Evolutionary conservation across 1,140 invertebrate genomes (phyloP).

Genomic region (Psix sp.): DNA sequence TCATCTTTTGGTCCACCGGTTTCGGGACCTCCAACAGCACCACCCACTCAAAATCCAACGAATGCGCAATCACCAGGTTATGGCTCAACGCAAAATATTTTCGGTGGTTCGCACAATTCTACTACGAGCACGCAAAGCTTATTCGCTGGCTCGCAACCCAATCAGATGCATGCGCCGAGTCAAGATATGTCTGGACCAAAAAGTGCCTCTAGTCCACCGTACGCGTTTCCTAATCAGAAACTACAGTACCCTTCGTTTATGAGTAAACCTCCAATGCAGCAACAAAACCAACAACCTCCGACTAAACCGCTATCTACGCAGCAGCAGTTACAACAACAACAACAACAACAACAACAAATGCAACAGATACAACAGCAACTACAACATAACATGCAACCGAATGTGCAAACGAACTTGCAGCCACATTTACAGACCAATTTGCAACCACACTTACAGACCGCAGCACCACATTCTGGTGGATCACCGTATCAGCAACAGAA

Average conservation of each 20-base stretch:
- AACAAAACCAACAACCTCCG: constrained; percentile 3
- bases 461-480: neutral
- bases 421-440: constrained; percentile 10
- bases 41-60: neutral
- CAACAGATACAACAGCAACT: constrained; percentile 4
- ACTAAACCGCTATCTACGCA: constrained; percentile 4
- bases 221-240: constrained; percentile 37
- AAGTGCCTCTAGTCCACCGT: constrained; percentile 58
- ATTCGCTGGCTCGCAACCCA: constrained; percentile 31
- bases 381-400: neutral
- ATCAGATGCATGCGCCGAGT: constrained; percentile 42
- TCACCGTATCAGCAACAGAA: constrained; percentile 9
- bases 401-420: constrained; percentile 9
- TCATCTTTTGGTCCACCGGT: too few relatives aligned
- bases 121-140: constrained; percentile 52
- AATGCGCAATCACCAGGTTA: constrained; percentile 10
- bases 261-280: constrained; percentile 38
- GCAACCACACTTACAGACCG: constrained; percentile 3
- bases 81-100: constrained; percentile 26
- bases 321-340: constrained; percentile 14
- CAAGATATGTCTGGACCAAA: constrained; percentile 50
- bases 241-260: constrained; percentile 42
- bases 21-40: neutral
- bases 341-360: constrained; percentile 6
- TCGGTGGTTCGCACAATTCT: constrained; percentile 26